Evolutionary conservation across 2,888 invertebrate species (phyloP), one percentile per base, ranked within the genome.

Genomic region (Eupithecia insigniata): DNA sequence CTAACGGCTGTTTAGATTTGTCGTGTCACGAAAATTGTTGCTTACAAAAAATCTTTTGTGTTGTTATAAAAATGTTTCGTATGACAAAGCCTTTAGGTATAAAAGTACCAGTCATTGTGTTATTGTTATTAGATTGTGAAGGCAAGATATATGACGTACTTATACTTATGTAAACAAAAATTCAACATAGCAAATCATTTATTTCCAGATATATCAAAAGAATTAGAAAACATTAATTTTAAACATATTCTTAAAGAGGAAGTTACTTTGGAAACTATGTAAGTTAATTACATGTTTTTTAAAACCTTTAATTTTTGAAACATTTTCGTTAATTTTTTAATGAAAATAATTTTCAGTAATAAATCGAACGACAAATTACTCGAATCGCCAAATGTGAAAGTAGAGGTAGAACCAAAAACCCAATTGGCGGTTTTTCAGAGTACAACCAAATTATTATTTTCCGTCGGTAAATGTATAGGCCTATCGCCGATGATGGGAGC

Each of bases 401-500:
- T 30, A 0, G 66, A 51, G 36, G 32, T 62, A 1, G 72, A 73
- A 67, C 58, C 74, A 5, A 71, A 75, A 46, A 72, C 79, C 36
- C 87, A 85, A 46, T 77, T 84, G 39, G 71, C 66, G 34, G 69
- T 79, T 0, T 90, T 89, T 70, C 87, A 86, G 74, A 77, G 75
- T 26, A 81, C 87, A 6, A 89, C 88, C 87, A 86, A 79, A 77
- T 36, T 81, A 0, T 55, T 87, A 0, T 43, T 89, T 0, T 58
- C 84, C 4, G 76, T 80, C 62, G 90, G 88, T 4, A 85, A 87
- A 58, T 81, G 71, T 32, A 69, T 88, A 3, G 91, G 89, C 0
- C 46, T 91, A 22, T 88, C 84, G 67, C 89, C 89, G 0, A 81
- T 90, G 0, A 66, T 77, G 2, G 85, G 84, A 12, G 78, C 85